Evolutionary conservation across 1,140 invertebrate species (phyloP), one percentile per base, ranked within the genome.

Genomic region (Thalassaphorura encarpata): DNA sequence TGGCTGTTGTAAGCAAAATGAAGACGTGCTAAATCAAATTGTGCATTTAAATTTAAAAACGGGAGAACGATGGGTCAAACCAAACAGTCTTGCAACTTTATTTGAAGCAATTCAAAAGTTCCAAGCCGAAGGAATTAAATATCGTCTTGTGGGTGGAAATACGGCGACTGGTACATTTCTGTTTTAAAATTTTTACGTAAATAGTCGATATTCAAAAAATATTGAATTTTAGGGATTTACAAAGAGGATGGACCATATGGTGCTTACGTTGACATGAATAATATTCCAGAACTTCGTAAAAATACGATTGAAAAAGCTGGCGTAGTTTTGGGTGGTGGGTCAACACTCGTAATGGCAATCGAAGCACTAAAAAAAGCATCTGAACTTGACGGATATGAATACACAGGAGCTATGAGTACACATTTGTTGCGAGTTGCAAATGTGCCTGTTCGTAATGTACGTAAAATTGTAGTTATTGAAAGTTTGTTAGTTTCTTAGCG

Each of bases 341-440:
- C 83, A 26, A 73, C 78, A 0, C 70, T 88, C 1, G 79, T 77
- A 0, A 76, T 80, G 33, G 69, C 79, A 3, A 86, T 83, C 76
- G 62, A 76, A 2, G 66, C 76, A 8, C 83, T 85, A 58, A 67
- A 73, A 6, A 70, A 74, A 47, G 72, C 77, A n/a, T 70, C 76
- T 1, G 62, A 64, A 1, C 15, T 48, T 16, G 43, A 39, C n/a
- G 56, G 36, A 3, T 58, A 28, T 42, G 75, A 63, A 74, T 81
- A 83, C 63, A 64, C 81, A 16, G 64, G 64, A 16, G 71, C 74
- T 31, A 64, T 83, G 15, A 77, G 76, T 19, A 71, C 79, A 55
- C 82, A 85, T 65, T 73, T 85, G 51, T 80, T 84, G 66, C 68
- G 84, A 48, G 78, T 86, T 45, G 83, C 83, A 2, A 82, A 81